phyloP scores from a whole-genome alignment of 2,113 vertebrate genomes.

The Triplophysa tibetana region DNA sequence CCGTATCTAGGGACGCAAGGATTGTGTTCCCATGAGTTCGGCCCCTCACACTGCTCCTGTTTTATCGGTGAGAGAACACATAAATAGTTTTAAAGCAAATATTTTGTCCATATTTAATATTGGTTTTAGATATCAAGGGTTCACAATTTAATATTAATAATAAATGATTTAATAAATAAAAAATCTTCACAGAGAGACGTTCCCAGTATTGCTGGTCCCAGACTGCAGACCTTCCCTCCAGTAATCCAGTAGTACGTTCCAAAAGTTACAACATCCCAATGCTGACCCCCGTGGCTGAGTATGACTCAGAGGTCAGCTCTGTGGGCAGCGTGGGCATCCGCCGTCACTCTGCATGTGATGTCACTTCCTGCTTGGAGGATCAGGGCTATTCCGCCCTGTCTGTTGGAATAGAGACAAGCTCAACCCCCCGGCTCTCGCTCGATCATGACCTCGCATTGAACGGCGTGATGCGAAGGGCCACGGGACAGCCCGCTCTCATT shows the following conservation, averaged over 20 bases:
- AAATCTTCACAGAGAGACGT: constrained; percentile 79
- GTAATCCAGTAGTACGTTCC: constrained; percentile 91
- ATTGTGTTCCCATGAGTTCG: constrained; percentile 80
- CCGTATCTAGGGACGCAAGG: constrained; percentile 84
- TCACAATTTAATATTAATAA: neutral
- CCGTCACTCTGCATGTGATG: constrained; percentile 91
- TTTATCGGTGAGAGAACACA: constrained; percentile 81
- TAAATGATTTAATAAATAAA: neutral
- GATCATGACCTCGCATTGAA: constrained; percentile 64
- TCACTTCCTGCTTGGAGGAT: constrained; percentile 87
- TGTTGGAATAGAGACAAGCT: constrained; percentile 48
- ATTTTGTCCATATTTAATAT: neutral
- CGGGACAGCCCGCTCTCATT: constrained; percentile 51
- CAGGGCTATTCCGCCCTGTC: constrained; percentile 72
- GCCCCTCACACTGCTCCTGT: constrained; percentile 77
- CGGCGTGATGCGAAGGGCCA: constrained; percentile 33
- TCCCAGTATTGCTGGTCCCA: constrained; percentile 83
- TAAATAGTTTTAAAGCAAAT: neutral
- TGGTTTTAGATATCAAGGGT: neutral
- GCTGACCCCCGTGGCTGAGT: constrained; percentile 92
- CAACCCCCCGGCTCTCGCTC: constrained; percentile 61
- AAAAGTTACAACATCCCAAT: constrained; percentile 96
- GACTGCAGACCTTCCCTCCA: constrained; percentile 78
- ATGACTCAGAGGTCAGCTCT: constrained; percentile 81
- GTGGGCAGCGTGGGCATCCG: constrained; percentile 79